Conservation (phyloP, 2,888 invertebrate species). For the Sthenelais limicola region DNA sequence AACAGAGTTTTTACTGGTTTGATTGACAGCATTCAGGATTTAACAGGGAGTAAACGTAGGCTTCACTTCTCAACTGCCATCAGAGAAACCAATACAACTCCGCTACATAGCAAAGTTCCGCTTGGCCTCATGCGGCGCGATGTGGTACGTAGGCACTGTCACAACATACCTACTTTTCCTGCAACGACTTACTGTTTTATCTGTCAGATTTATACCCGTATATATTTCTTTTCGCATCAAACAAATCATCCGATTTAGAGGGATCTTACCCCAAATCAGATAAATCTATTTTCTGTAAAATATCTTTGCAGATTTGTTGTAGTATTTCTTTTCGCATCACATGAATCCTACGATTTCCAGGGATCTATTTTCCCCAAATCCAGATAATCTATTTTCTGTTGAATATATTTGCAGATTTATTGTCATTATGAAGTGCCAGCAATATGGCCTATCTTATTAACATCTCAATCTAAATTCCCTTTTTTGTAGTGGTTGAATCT, state of each 20-base stretch:
- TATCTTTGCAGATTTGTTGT: no score
- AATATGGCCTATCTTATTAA: no score
- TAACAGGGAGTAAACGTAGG: conserved; percentile 64
- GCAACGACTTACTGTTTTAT: no score
- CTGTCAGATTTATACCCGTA: no score
- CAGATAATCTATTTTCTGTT: no score
- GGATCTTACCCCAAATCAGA: not conserved
- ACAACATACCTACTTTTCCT: not conserved
- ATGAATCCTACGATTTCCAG: no score
- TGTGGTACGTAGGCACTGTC: conserved; percentile 55
- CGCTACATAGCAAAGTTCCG: conserved; percentile 69
- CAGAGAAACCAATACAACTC: conserved; percentile 66
- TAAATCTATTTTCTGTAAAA: not conserved
- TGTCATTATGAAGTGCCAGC: no score
- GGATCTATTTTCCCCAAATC: no score
- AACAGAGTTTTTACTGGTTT: no score
- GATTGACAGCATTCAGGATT: conserved; percentile 61
- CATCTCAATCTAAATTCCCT: conserved; percentile 24
- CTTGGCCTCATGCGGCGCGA: conserved; percentile 62
- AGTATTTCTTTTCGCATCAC: no score
- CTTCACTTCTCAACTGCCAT: conserved; percentile 67
- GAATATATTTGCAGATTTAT: no score
- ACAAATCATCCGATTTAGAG: not conserved
- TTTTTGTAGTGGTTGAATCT: conserved; percentile 69
- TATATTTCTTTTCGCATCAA: no score